Percentiles rank a stretch among this genome's conserved stretches.
Conservation (phyloP, 2,113 vertebrate species). For the Erinaceus europaeus region DNA sequence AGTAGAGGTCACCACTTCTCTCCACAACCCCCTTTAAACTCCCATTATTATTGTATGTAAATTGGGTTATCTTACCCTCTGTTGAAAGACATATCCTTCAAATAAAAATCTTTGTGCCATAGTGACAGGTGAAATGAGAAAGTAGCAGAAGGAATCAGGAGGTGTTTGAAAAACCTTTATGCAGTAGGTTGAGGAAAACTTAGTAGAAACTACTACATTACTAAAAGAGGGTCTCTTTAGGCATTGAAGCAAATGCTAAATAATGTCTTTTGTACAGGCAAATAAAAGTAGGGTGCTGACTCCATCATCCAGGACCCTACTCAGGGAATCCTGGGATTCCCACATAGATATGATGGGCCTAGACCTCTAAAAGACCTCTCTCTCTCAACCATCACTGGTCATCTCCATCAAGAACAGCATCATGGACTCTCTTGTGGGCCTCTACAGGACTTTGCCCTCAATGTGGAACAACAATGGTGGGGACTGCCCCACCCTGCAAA, state of each 20-base stretch:
- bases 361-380: no score
- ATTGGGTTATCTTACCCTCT: conserved; percentile 45
- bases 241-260: conserved; percentile 34
- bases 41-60: neutral
- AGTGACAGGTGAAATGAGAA: conserved; percentile 46
- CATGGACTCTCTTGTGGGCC: no score
- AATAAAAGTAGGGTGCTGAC: neutral
- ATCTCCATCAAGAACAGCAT: no score
- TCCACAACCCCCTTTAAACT: neutral
- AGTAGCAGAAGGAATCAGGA: conserved; percentile 46
- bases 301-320: no score
- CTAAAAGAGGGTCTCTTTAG: conserved; percentile 48
- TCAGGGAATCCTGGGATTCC: no score
- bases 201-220: conserved; percentile 34
- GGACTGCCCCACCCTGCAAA: no score
- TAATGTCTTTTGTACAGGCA: neutral
- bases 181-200: neutral
- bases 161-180: conserved; percentile 26
- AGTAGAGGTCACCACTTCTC: neutral
- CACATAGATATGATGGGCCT: no score
- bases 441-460: no score
- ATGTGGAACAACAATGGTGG: no score
- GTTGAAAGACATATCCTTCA: conserved; percentile 38
- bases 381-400: no score
- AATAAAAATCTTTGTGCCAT: conserved; percentile 51